Percentiles rank a stretch among this genome's conserved stretches.
Evolutionary conservation across 2,113 vertebrate species (phyloP).

Genomic region (Craseonycteris thonglongyai): DNA sequence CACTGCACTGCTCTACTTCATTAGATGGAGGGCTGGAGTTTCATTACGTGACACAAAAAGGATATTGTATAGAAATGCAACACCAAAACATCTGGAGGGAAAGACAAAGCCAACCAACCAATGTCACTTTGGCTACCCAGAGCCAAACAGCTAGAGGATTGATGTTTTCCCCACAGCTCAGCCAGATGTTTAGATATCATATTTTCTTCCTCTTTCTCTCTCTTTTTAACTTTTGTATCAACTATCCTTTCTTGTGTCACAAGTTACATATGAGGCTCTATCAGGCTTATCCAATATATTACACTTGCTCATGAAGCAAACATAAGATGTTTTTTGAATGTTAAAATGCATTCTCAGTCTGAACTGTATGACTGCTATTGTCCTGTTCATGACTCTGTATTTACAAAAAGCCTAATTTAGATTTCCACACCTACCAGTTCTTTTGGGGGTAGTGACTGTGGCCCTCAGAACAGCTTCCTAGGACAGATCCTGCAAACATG

Average conservation of each 20-base stretch:
- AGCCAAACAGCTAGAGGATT: background rate
- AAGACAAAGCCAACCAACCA: background rate
- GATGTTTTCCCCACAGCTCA: background rate
- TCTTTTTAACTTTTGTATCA: background rate
- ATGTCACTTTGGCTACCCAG: background rate
- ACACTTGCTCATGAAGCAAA: background rate
- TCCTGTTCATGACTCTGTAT: background rate
- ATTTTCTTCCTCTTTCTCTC: background rate
- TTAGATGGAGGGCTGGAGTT: background rate
- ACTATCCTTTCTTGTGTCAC: background rate
- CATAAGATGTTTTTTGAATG: background rate
- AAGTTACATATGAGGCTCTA: background rate
- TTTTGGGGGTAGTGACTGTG: background rate
- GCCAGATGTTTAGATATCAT: background rate
- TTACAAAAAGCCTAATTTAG: background rate
- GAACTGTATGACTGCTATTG: background rate
- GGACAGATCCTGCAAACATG: conserved; percentile 1
- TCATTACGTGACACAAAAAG: background rate
- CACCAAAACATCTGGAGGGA: background rate
- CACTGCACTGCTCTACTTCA: background rate
- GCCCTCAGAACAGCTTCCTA: background rate
- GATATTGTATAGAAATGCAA: background rate
- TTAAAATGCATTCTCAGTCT: background rate
- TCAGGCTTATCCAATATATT: background rate
- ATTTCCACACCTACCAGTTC: background rate